A percentile compares a stretch with the other conserved stretches of the same genome.
phyloP scores from a whole-genome alignment of 1,140 invertebrate species.

The Diorhabda sublineata region DNA sequence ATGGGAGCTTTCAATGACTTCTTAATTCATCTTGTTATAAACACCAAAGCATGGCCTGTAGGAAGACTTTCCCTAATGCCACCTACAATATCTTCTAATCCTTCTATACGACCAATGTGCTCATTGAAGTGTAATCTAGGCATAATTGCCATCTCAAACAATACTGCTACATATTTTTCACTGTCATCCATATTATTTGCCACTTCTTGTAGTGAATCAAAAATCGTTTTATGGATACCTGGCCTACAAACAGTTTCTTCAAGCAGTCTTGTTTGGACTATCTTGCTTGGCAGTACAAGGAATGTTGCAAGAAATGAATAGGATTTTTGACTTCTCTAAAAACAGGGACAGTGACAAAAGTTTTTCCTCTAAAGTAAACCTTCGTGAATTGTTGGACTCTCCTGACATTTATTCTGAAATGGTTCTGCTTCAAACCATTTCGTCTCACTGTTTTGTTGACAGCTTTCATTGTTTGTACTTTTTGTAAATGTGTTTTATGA shows the following conservation, averaged over 20 bases:
- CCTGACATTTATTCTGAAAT: too few species aligned
- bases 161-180: conserved; percentile 14
- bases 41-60: conserved; percentile 4
- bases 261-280: conserved; percentile 8
- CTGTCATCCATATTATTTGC: conserved; percentile 6
- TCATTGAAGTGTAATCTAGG: conserved; percentile 16
- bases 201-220: conserved; percentile 7
- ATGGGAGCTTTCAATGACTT: not conserved
- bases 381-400: too few species aligned
- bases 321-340: too few species aligned
- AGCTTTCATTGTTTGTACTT: too few species aligned
- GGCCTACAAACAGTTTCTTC: conserved; percentile 9
- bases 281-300: not conserved
- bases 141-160: conserved; percentile 17
- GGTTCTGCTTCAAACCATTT: too few species aligned
- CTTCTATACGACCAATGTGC: conserved; percentile 8
- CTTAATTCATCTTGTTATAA: conserved; percentile 9
- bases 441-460: too few species aligned
- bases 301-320: too few species aligned
- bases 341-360: too few species aligned
- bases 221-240: conserved; percentile 7
- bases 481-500: too few species aligned
- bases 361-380: too few species aligned
- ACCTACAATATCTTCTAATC: conserved; percentile 14
- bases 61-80: conserved; percentile 6